These are phyloP conservation scores for Helicoverpa assulta DNA, from an alignment of 2,888 invertebrate species.

Conservation along the genomic window DNA sequence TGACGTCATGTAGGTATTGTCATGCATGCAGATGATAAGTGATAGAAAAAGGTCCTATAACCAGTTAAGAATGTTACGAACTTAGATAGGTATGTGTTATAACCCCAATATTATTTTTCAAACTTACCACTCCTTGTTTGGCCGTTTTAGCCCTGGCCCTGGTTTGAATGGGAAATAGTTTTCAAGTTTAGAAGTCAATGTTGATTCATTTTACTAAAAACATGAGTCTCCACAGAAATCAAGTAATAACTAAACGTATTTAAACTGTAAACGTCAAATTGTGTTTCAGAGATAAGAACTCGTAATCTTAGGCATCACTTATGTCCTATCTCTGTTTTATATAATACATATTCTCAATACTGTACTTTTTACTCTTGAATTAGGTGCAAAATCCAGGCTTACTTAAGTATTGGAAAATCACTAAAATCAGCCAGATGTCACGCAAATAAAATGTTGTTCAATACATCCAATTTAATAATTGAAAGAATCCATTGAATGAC, in stretches of 20 bases:
- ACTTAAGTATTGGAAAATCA: constrained; percentile 23
- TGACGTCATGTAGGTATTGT: no score
- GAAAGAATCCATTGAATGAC: constrained; percentile 48
- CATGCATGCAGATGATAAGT: no score
- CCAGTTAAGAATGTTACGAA: no score
- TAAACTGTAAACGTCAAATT: neutral
- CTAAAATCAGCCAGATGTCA: constrained; percentile 49
- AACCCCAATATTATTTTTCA: no score
- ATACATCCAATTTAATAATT: constrained; percentile 33
- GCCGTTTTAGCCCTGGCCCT: no score
- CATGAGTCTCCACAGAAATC: neutral
- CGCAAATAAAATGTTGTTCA: constrained; percentile 48
- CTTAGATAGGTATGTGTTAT: no score
- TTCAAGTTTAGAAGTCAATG: no score
- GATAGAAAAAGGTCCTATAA: no score
- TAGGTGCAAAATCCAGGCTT: neutral
- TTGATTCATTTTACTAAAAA: no score
- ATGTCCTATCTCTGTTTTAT: constrained; percentile 32
- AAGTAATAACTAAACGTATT: neutral
- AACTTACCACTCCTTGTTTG: no score
- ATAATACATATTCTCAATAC: rapidly evolving
- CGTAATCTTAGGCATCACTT: constrained; percentile 5
- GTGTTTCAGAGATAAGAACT: neutral
- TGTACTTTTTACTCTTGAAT: neutral
- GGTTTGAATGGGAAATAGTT: no score